Evolutionary conservation across 1,140 invertebrate genomes (phyloP).

Genomic region (Matsumurasca onukii): DNA sequence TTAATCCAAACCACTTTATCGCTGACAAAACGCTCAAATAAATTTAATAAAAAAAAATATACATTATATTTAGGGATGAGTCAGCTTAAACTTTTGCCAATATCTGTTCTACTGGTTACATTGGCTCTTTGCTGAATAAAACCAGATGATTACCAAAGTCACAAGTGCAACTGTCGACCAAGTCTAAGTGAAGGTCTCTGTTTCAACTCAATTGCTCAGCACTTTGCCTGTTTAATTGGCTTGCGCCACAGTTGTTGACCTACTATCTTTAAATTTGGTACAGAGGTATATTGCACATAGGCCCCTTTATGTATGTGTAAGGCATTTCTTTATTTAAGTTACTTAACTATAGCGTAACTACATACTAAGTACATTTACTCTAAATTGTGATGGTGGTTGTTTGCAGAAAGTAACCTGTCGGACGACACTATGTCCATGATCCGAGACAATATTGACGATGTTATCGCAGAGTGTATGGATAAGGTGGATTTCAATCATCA

Average conservation of each 20-base stretch:
- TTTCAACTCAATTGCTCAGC: no score
- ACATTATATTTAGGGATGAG: no score
- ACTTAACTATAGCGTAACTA: not conserved
- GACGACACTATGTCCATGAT: slow-evolving; percentile 46
- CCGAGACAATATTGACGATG: slow-evolving; percentile 50
- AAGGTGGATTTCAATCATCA: slow-evolving; percentile 52
- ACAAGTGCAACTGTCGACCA: no score
- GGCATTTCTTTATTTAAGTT: not conserved
- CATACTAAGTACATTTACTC: not conserved
- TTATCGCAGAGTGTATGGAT: slow-evolving; percentile 49
- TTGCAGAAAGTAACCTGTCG: slow-evolving; percentile 45
- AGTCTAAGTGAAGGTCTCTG: no score
- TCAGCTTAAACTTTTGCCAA: no score
- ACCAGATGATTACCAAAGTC: no score
- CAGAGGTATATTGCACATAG: not conserved
- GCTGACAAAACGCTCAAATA: no score
- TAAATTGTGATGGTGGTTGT: slow-evolving; percentile 34
- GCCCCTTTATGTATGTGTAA: not conserved
- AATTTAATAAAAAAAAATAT: no score
- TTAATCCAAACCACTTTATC: no score
- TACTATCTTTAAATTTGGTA: not conserved
- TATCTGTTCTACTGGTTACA: no score
- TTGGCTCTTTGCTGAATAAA: no score
- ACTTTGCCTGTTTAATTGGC: not conserved
- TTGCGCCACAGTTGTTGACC: not conserved